Base-by-base conservation (phyloP, 1,140 invertebrate species). In the Brachionus paranguensis region DNA sequence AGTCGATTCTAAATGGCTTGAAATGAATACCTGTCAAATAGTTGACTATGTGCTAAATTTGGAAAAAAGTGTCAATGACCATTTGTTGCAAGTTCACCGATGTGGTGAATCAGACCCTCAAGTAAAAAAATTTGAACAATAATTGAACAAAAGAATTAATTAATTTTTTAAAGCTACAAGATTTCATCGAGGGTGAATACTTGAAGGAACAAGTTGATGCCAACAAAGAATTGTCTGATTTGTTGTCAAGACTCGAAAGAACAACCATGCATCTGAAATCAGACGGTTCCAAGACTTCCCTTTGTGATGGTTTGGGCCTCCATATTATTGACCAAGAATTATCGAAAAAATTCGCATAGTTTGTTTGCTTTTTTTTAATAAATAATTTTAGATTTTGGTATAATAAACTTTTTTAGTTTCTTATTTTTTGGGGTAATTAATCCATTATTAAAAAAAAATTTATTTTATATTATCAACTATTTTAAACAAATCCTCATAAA, bases 121-220 rank as follows among this genome's bases (percentile, higher is more conserved):
- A 76, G 72, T 76, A 76, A 76, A 37, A 6, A 7, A 37, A 24
- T 2, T 50, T 6, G 14, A 29, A 29, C 20, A 76, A 74, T 0
- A 27, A 24, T 24, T n/a, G 11, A 10, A 10, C 11, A 29, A 29
- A 24, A 47, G 3, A 27, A 37, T 50, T 47, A 53, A 20, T 10
- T 14, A n/a, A 1, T 76, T 50, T 76, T 50, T 76, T 14, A 50
- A 50, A 81, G 78, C 20, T 81, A 12, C 78, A 81, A 81, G 78
- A 81, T 68, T 81, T 81, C 37, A 64, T 81, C 24, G 78, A 81
- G 12, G 24, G 50, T 3, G 78, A 81, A 68, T 81, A 64, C 29
- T 64, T 81, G 53, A 60, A 81, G 41, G 78, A 81, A 68, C 78
- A 81, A 81, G 78, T 81, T 45, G 78, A 81, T 64, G 50, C 78